Conservation (phyloP, 2,888 invertebrate species). For the Papilio elwesi region DNA sequence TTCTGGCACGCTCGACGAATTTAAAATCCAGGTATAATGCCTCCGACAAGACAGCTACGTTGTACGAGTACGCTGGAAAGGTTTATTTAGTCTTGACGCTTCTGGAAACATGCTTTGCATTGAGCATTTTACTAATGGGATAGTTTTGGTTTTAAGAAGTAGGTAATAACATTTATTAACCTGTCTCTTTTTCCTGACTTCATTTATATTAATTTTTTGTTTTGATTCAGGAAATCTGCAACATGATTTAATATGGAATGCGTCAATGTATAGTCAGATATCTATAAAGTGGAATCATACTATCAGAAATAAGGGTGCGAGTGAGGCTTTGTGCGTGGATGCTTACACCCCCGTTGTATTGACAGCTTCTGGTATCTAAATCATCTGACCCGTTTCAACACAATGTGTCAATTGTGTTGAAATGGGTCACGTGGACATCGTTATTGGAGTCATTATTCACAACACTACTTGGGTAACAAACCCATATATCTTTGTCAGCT, state of each 20-base stretch:
- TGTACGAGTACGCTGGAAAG: background rate
- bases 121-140: no score
- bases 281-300: background rate
- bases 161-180: no score
- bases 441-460: slow-evolving; percentile 12
- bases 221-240: no score
- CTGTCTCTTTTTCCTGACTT: no score
- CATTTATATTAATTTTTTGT: no score
- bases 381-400: slow-evolving; percentile 25
- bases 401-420: slow-evolving; percentile 27
- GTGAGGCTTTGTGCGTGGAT: background rate
- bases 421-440: slow-evolving; percentile 16
- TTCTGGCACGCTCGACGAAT: slow-evolving; percentile 60
- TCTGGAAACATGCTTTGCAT: no score
- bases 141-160: no score
- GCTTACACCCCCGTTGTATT: slow-evolving; percentile 32
- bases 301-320: slow-evolving; percentile 4
- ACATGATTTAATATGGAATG: background rate
- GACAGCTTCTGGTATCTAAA: slow-evolving; percentile 10
- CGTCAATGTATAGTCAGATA: background rate
- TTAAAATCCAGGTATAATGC: slow-evolving; percentile 49
- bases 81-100: no score
- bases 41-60: slow-evolving; percentile 1
- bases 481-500: background rate
- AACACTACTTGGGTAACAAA: background rate